A percentile compares a stretch with the other conserved stretches of the same genome.
These are phyloP conservation scores for Salvator merianae DNA, from an alignment of 2,113 vertebrate species.

Conservation along the genomic window DNA sequence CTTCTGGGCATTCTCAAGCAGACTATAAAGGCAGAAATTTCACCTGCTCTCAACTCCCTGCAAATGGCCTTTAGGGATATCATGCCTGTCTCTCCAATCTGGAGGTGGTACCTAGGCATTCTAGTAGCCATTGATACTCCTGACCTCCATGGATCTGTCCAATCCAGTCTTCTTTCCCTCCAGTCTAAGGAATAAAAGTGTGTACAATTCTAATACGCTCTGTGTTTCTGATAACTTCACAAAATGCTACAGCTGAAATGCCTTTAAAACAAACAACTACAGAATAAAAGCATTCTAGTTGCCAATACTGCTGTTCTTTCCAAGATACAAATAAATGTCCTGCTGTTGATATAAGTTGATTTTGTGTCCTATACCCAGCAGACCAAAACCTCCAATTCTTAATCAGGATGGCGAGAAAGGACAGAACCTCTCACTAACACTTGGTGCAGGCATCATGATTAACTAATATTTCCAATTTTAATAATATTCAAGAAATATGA, in stretches of 20 bases:
- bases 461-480: constrained; percentile 44
- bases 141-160: too few species aligned
- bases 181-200: background rate
- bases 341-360: constrained; percentile 36
- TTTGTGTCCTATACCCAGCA: constrained; percentile 41
- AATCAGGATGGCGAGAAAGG: background rate
- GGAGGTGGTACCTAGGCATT: too few species aligned
- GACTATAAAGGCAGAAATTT: too few species aligned
- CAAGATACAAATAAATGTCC: constrained; percentile 8
- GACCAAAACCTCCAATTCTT: constrained; percentile 33
- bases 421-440: constrained; percentile 29
- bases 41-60: too few species aligned
- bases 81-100: too few species aligned
- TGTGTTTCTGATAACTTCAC: background rate
- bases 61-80: too few species aligned
- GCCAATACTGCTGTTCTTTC: background rate
- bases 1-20: too few species aligned
- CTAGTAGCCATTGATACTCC: too few species aligned
- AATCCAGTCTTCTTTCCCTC: background rate
- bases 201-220: background rate
- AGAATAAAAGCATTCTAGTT: background rate
- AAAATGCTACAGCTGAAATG: background rate
- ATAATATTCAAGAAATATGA: constrained; percentile 38
- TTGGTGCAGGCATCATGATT: constrained; percentile 36
- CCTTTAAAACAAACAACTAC: background rate